A percentile compares a stretch with the other conserved stretches of the same genome.
phyloP scores from a whole-genome alignment of 2,888 invertebrate genomes.

The Ditylenchus weischeri region DNA sequence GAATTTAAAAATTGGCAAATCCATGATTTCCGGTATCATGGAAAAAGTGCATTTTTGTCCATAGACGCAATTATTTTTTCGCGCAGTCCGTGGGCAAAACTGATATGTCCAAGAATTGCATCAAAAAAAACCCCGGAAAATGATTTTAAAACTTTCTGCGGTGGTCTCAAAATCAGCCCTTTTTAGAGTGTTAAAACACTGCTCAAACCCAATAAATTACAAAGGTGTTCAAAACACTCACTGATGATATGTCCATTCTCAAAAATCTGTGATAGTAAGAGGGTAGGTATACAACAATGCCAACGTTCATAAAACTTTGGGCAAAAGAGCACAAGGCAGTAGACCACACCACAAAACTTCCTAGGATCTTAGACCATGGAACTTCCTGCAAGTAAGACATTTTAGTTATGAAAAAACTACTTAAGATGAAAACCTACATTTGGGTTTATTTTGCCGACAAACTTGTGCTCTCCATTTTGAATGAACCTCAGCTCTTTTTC shows the following conservation, averaged over 20 bases:
- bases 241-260: slow-evolving; percentile 52
- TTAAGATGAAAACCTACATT: slow-evolving; percentile 8
- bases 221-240: too few species aligned
- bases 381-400: slow-evolving; percentile 16
- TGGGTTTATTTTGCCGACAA: slow-evolving; percentile 13
- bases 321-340: slow-evolving; percentile 53
- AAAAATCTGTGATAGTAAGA: slow-evolving; percentile 54
- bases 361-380: slow-evolving; percentile 45
- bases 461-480: slow-evolving; percentile 19
- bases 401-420: slow-evolving; percentile 1
- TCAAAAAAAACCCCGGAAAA: too few species aligned
- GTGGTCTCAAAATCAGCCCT: too few species aligned
- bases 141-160: too few species aligned
- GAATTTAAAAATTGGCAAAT: too few species aligned
- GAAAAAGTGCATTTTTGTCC: too few species aligned
- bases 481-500: slow-evolving; percentile 41
- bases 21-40: too few species aligned
- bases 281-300: slow-evolving; percentile 55
- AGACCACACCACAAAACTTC: slow-evolving; percentile 53
- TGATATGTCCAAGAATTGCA: too few species aligned
- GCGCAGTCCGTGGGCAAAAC: too few species aligned
- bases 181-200: too few species aligned
- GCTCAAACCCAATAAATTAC: too few species aligned
- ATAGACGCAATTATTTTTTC: too few species aligned
- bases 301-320: slow-evolving; percentile 57